Evolutionary conservation across 2,113 vertebrate species (phyloP), one percentile per base, ranked within the genome.

Genomic region (Protomyctophum bolini): DNA sequence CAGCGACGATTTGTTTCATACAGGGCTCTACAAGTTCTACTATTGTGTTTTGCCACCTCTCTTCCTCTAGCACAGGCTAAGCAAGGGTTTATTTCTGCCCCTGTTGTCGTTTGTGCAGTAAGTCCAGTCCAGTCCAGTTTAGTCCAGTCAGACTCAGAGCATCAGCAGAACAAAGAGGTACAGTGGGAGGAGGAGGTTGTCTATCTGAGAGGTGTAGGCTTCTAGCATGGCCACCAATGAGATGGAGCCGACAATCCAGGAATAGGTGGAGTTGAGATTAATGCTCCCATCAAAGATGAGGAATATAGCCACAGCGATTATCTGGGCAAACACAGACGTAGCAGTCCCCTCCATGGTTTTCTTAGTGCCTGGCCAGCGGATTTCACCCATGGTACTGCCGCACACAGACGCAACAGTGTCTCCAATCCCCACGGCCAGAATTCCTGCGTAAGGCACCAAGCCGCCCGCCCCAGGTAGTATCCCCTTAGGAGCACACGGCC

Each of bases 261-360:
- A 92, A 0, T 99, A 99, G 85, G 94, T 96, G 69, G 94, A 91
- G 80, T 98, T 97, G 58, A 99, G 91, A 68, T 97, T 95, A 58
- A 99, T 94, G 2, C 82, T 92, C 29, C 86, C 89, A 63, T 99
- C 97, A 54, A 96, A 96, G 86, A 99, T 97, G 66, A 98, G 93
- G 77, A 99, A 96, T n/a, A 98, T 83, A 29, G 95, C 97, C 66
- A 99, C 95, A 0, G 96, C 94, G 41, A 98, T 98, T 79, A 99
- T 94, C 90, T 99, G 97, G 21, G 97, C 97, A 56, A 99, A 98
- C 82, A 99, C 91, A 0, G 97, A 96, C 0, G 95, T 97, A 45
- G 96, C 95, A 0, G 98, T 99, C 57, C 98, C 98, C 86, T 99
- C 97, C 66, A 98, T 92, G 4, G 98, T 99, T 87, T 99, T 99